phyloP scores from a whole-genome alignment of 2,888 invertebrate genomes.

The Exephanes ischioxanthus region DNA sequence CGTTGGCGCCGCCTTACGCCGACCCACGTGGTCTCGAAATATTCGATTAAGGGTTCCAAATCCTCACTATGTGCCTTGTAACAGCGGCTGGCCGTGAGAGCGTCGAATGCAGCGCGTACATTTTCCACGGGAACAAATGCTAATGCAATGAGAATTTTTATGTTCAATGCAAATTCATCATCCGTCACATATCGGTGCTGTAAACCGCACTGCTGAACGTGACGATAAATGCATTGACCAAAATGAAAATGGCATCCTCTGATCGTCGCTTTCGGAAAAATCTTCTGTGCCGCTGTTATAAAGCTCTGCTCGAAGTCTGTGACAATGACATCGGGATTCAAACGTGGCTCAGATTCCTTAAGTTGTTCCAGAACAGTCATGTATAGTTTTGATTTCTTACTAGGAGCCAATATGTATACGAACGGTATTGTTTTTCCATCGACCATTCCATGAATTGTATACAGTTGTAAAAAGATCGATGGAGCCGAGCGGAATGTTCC shows the following conservation, averaged over 20 bases:
- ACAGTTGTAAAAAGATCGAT: constrained; percentile 54
- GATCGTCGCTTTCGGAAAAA: background rate
- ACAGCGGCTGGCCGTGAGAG: constrained; percentile 18
- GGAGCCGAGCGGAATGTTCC: constrained; percentile 56
- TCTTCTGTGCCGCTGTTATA: constrained; percentile 8
- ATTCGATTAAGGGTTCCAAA: constrained; percentile 20
- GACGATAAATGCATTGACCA: constrained; percentile 15
- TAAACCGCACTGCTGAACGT: constrained; percentile 4
- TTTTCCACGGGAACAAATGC: constrained; percentile 22
- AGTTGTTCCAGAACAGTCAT: background rate
- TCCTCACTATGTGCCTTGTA: constrained; percentile 20
- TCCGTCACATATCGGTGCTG: constrained; percentile 14
- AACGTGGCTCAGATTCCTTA: constrained; percentile 11
- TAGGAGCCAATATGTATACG: constrained; percentile 41
- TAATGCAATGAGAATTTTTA: constrained; percentile 40
- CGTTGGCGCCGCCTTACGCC: constrained; percentile 9
- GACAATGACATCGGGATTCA: constrained; percentile 17
- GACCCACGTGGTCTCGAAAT: constrained; percentile 45
- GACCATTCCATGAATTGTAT: constrained; percentile 25
- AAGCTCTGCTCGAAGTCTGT: constrained; percentile 29
- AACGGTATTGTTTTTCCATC: constrained; percentile 55
- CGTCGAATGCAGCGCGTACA: constrained; percentile 14
- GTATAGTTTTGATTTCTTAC: constrained; percentile 18
- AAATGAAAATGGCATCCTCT: constrained; percentile 36
- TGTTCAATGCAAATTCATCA: constrained; percentile 21